Base-by-base conservation (phyloP, 2,113 vertebrate species). In the Upupa epops region DNA sequence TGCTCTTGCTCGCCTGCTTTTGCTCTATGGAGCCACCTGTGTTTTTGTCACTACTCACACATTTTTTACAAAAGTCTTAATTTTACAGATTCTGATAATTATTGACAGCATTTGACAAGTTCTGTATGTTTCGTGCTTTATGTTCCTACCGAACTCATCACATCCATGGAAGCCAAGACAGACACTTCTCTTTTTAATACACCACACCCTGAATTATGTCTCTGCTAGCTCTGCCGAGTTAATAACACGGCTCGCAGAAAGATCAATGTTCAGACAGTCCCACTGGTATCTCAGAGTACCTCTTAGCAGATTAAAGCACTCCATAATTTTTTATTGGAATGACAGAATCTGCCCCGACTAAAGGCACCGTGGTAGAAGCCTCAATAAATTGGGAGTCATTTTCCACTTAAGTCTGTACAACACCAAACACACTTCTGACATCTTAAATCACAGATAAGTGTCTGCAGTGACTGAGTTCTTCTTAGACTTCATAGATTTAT, bases 251-350 rank as follows among this genome's bases (percentile, higher is more conserved):
- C 54, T 86, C 45, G 29, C 40, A 87, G 45, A 92, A 75, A 61
- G 84, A 89, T 90, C 66, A 55, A 78, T 89, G 86, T 49, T 86
- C 77, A 78, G 58, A 42, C 54, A 87, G 54, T 89, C 63, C 63
- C 74, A 58, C 59, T 73, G 78, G 63, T 69, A 65, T 65, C 54
- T 82, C 59, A 46, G 46, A 49, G 64, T 37, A 74, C 13, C 45
- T 91, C 46, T 89, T 79, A 85, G 63, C 78, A 87, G 40, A 91
- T 90, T 82, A 95, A 91, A 95, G 51, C 36, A 85, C 59, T 87
- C 46, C 28, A 46, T 87, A 89, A 42, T 73, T 91, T 90, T 89
- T 82, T 87, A 58, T 52, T 70, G 56, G 51, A 91, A 45, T 48
- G 91, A 79, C 51, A 92, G 81, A 79, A 70, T 70, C 51, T 73